Conservation (phyloP, 1,140 invertebrate genomes). For the Mercenaria mercenaria region DNA sequence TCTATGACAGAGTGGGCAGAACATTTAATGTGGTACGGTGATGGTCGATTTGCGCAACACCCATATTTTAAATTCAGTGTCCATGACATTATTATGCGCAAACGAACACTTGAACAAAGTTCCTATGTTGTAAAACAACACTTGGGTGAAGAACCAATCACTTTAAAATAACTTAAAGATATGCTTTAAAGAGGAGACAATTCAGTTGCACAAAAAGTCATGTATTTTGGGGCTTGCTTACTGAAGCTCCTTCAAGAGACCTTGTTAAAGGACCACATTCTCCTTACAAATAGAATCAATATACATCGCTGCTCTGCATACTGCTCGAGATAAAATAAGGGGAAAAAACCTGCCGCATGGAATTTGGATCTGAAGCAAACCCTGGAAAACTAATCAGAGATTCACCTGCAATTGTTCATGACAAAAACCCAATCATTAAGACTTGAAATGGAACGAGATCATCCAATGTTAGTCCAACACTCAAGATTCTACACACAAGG, state of each 20-base stretch:
- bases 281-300: conserved; percentile 62
- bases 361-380: conserved; percentile 8
- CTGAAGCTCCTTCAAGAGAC: conserved; percentile 13
- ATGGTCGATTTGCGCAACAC: conserved; percentile 67
- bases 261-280: conserved; percentile 59
- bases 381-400: conserved; percentile 47
- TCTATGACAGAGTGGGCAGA: conserved; percentile 69
- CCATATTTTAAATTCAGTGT: conserved; percentile 71
- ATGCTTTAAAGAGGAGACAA: conserved; percentile 51
- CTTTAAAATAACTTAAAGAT: conserved; percentile 55
- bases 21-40: conserved; percentile 65
- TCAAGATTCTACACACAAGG: conserved; percentile 62
- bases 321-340: conserved; percentile 29
- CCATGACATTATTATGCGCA: conserved; percentile 67
- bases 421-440: conserved; percentile 64
- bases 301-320: conserved; percentile 66
- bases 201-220: conserved; percentile 60
- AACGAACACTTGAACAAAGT: conserved; percentile 43
- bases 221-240: conserved; percentile 57
- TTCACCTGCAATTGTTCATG: neutral
- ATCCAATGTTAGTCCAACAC: conserved; percentile 63
- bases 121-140: conserved; percentile 61
- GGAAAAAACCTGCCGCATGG: conserved; percentile 36
- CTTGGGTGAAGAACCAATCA: conserved; percentile 59
- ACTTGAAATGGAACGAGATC: conserved; percentile 64